A percentile compares a stretch with the other conserved stretches of the same genome.
These are phyloP conservation scores for Lepidocyrtinus sp. DNA, from an alignment of 2,888 invertebrate genomes.

Conservation along the genomic window DNA sequence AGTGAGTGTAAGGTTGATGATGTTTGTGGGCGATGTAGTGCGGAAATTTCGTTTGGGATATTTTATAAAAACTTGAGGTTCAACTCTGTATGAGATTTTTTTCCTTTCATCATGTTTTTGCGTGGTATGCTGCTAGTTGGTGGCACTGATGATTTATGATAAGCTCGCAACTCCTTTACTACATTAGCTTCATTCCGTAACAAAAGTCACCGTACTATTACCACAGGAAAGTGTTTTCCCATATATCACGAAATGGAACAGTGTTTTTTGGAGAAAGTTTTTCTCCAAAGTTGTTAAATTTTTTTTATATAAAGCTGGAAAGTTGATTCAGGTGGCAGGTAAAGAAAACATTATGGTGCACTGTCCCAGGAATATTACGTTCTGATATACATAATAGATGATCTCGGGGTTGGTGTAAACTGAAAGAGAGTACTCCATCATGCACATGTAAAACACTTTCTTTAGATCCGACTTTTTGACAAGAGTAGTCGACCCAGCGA, in stretches of 20 bases:
- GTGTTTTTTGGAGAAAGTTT: not conserved
- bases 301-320: slow-evolving; percentile 1
- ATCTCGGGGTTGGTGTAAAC: not conserved
- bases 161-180: slow-evolving; percentile 11
- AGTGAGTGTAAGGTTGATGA: slow-evolving; percentile 30
- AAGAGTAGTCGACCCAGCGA: too few species aligned
- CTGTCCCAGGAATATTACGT: slow-evolving; percentile 10
- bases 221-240: not conserved
- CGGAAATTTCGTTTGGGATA: not conserved
- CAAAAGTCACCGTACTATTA: not conserved
- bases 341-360: not conserved
- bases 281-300: not conserved
- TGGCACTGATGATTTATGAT: slow-evolving; percentile 43
- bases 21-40: not conserved
- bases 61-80: not conserved
- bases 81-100: slow-evolving; percentile 13
- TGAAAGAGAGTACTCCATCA: slow-evolving; percentile 5
- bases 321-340: slow-evolving; percentile 6
- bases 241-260: not conserved
- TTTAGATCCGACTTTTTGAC: too few species aligned
- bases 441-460: not conserved
- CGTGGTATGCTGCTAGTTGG: not conserved
- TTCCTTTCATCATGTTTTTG: not conserved
- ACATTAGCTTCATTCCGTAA: slow-evolving; percentile 1
- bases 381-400: slow-evolving; percentile 3